Evolutionary conservation across 2,888 invertebrate genomes (phyloP), one percentile per base, ranked within the genome.

Genomic region (Brachynemurus nebulosus): DNA sequence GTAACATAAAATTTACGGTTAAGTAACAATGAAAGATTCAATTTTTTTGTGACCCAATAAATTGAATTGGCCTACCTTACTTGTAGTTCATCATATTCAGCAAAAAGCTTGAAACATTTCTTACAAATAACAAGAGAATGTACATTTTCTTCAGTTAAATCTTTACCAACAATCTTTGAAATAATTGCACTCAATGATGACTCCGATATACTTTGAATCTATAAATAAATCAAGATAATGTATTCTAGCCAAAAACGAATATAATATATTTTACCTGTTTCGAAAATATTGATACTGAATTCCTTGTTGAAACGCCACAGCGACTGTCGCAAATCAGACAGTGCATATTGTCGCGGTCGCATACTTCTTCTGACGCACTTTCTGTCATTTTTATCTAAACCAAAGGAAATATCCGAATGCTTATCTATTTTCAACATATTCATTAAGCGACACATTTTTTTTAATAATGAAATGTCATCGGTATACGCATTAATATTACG

Each of bases 301-400:
- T 72, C 47, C 72, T 62, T 19, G 65, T 64, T 1, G 71, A 70
- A 4, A 68, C 66, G 8, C 70, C 70, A 9, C 70, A 63, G 51
- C 68, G 68, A 38, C 63, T 68, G 55, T 75, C 72, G 59, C 82
- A 82, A 37, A 81, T 68, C 37, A 80, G 65, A 54, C 81, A 82
- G 44, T 63, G 64, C 1, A 63, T 56, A 48, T 56, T 61, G 25
- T 55, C 54, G 40, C 53, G 54, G 25, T 55, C 54, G 40, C 53
- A 53, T 21, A 50, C 52, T 34, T 48, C 48, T 19, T 47, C 47
- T 17, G 44, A 45, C 9, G 12, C n/a, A 11, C 12, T 20, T 33
- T 56, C 49, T 39, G 57, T 56, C 62, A 62, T 61, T 18, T 27
- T 44, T 21, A 44, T 11, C 44, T 44, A 19, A 3, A 37, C n/a